Conservation (phyloP, 2,888 invertebrate genomes). For the Cephus nigrinus region DNA sequence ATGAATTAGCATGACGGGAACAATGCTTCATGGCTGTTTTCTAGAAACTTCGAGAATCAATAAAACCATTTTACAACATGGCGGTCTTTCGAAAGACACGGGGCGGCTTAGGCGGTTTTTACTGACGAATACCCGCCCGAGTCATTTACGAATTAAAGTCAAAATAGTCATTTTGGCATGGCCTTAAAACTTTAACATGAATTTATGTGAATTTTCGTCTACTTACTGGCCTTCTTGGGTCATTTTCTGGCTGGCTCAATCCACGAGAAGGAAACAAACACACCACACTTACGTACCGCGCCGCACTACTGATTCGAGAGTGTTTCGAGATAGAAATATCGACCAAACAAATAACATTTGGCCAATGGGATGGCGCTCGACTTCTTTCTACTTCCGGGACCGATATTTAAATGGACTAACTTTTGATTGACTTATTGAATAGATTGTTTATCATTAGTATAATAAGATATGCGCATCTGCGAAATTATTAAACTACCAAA, state of each 20-base stretch:
- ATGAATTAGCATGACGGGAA: not conserved
- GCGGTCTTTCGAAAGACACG: conserved; percentile 56
- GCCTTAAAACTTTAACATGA: not conserved
- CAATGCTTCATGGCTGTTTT: conserved; percentile 26
- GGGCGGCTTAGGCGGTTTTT: conserved; percentile 33
- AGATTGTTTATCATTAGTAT: not conserved
- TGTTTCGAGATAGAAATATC: conserved; percentile 47
- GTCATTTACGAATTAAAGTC: not conserved
- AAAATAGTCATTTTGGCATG: not conserved
- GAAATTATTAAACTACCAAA: not conserved
- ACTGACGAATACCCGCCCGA: not conserved
- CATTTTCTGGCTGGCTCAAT: conserved; percentile 50
- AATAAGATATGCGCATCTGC: not conserved
- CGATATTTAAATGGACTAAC: conserved; percentile 11
- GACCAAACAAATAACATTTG: conserved; percentile 40
- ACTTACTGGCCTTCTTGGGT: conserved; percentile 63
- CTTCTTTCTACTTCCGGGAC: conserved; percentile 19
- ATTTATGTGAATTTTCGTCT: conserved; percentile 19
- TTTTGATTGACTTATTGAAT: not conserved
- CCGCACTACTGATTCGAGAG: conserved; percentile 48
- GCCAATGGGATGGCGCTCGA: conserved; percentile 17
- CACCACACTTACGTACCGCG: conserved; percentile 46
- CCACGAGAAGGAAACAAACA: conserved; percentile 54
- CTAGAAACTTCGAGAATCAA: conserved; percentile 65
- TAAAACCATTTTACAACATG: conserved; percentile 62